Base-by-base conservation (phyloP, 2,888 invertebrate genomes). In the Xiphydria camelus region DNA sequence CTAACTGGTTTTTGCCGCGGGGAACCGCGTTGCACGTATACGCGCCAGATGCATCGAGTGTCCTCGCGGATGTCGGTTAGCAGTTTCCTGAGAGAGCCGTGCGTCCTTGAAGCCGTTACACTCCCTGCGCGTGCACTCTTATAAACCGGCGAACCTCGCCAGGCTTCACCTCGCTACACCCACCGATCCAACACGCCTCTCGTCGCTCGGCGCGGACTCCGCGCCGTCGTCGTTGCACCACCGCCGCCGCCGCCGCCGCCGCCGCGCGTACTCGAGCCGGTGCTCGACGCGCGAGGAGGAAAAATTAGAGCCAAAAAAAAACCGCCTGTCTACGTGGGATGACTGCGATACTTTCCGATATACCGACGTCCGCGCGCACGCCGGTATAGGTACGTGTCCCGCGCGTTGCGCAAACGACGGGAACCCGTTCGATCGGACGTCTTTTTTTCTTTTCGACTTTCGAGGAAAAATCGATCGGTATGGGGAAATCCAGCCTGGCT, bases 21-120 rank as follows among this genome's bases (percentile, higher is more conserved):
- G 22, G 23, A 45, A 38, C 41, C 46, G 32, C 34, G 38, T 26
- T 21, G 29, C 39, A 20, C 32, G 22, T n/a, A n/a, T n/a, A n/a
- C n/a, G n/a, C 18, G n/a, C 42, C 36, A 38, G 43, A 45, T 51
- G 45, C 50, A 53, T 39, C 7, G 4, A 42, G 55, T 64, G 64
- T 67, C 68, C 66, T 65, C 64, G 65, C 64, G 62, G 63, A 69
- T 64, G 56, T 63, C 61, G 64, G 63, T 61, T 61, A 59, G 58
- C 61, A 66, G 72, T 71, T 73, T 73, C 69, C 73, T 71, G 69
- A 59, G 64, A 67, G 67, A 68, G 62, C 51, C 56, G 58, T 45
- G 49, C 63, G 67, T 71, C 73, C 71, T 73, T 73, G 70, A 59
- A 63, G 67, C 62, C 63, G 65, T 63, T 66, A 64, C 61, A 63